Evolutionary conservation across 2,888 invertebrate genomes (phyloP).

Genomic region (Lasius fuliginosus): DNA sequence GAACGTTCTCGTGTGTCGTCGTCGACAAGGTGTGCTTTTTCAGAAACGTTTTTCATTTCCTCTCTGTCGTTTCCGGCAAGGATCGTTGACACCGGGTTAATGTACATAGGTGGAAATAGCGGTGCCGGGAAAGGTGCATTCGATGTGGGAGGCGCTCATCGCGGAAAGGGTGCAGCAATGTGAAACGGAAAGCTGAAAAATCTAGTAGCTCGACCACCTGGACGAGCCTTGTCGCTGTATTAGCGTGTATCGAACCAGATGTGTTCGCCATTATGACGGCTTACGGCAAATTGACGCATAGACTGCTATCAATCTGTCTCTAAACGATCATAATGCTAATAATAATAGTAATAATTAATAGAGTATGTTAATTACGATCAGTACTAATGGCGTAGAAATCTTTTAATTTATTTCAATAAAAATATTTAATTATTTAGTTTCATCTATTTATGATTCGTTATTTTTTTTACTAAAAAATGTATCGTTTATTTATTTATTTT

Average conservation of each 20-base stretch:
- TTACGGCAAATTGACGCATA: constrained; percentile 23
- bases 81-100: constrained; percentile 49
- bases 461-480: neutral
- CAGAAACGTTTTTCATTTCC: constrained; percentile 35
- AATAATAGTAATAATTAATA: neutral
- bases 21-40: constrained; percentile 23
- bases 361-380: neutral
- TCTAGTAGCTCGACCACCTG: constrained; percentile 70
- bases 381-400: neutral
- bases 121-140: constrained; percentile 30
- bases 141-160: constrained; percentile 46
- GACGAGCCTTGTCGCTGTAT: constrained; percentile 69
- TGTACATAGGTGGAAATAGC: constrained; percentile 41
- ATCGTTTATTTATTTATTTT: neutral
- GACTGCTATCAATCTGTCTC: neutral
- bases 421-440: neutral
- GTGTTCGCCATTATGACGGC: constrained; percentile 39
- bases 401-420: neutral
- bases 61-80: constrained; percentile 34
- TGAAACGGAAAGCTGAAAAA: constrained; percentile 65
- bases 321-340: neutral
- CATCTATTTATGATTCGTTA: neutral
- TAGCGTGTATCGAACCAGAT: constrained; percentile 71
- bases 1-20: constrained; percentile 1
- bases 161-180: constrained; percentile 62